Evolutionary conservation across 2,797 vertebrate species (phyloP).

Genomic region (Muscicapa striata): DNA sequence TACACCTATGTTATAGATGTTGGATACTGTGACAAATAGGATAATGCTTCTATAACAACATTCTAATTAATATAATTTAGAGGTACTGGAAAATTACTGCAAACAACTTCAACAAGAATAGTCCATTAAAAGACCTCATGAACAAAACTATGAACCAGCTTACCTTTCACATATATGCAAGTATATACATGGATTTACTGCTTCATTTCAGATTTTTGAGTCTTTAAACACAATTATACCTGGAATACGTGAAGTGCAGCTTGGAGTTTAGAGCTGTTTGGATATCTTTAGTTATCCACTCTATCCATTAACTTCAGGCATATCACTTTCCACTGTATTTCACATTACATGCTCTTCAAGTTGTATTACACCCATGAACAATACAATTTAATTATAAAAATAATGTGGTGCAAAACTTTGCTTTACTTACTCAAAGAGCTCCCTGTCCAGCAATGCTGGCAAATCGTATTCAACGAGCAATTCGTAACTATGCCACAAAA

Average conservation of each 20-base stretch:
- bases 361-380: background rate
- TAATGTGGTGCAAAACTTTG: accelerated
- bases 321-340: background rate
- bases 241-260: background rate
- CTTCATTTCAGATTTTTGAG: background rate
- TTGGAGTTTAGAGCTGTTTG: background rate
- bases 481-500: slow-evolving; percentile 98
- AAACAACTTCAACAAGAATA: background rate
- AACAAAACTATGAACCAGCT: background rate
- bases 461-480: slow-evolving; percentile 96
- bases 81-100: background rate
- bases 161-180: background rate
- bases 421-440: slow-evolving; percentile 95
- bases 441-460: slow-evolving; percentile 89
- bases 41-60: background rate
- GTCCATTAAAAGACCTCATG: background rate
- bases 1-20: background rate
- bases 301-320: background rate
- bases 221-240: background rate
- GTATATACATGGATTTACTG: background rate
- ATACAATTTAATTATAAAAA: background rate
- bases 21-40: background rate
- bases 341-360: background rate
- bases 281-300: background rate
- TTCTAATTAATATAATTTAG: background rate